phyloP scores from a whole-genome alignment of 37 sponge, comb jelly and placozoan species.

The Lycopodina hypogea region DNA sequence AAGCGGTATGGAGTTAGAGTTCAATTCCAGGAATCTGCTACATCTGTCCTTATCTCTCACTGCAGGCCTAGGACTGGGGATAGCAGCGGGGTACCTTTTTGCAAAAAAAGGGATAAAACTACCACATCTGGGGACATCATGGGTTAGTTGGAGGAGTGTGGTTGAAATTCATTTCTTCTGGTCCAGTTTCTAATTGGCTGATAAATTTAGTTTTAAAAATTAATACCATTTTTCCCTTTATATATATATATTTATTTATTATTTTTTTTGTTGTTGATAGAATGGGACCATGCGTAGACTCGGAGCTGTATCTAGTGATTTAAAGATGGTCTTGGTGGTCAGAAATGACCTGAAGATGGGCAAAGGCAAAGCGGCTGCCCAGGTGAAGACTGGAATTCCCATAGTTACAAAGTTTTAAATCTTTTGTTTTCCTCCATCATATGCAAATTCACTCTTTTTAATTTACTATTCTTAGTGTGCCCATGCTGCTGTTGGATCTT shows the following conservation, averaged over 20 bases:
- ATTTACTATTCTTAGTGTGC: slow-evolving; percentile 45
- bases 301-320: slow-evolving; percentile 44
- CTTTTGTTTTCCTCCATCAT: background rate
- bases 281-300: background rate
- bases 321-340: slow-evolving; percentile 95
- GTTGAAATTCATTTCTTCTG: too few relatives aligned
- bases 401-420: too few relatives aligned
- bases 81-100: slow-evolving; percentile 16
- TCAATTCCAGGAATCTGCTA: background rate
- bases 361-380: slow-evolving; percentile 94
- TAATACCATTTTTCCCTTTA: too few relatives aligned
- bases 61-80: slow-evolving; percentile 28
- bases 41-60: slow-evolving; percentile 25
- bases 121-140: background rate
- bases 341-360: slow-evolving; percentile 96
- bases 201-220: too few relatives aligned
- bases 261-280: background rate
- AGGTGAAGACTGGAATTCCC: slow-evolving; percentile 56
- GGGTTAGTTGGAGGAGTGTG: too few relatives aligned
- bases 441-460: background rate
- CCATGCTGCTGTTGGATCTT: slow-evolving; percentile 77
- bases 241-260: background rate
- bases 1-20: slow-evolving; percentile 3
- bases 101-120: slow-evolving; percentile 9
- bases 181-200: too few relatives aligned